Conservation (phyloP, 2,888 invertebrate genomes). For the Machimus atricapillus region DNA sequence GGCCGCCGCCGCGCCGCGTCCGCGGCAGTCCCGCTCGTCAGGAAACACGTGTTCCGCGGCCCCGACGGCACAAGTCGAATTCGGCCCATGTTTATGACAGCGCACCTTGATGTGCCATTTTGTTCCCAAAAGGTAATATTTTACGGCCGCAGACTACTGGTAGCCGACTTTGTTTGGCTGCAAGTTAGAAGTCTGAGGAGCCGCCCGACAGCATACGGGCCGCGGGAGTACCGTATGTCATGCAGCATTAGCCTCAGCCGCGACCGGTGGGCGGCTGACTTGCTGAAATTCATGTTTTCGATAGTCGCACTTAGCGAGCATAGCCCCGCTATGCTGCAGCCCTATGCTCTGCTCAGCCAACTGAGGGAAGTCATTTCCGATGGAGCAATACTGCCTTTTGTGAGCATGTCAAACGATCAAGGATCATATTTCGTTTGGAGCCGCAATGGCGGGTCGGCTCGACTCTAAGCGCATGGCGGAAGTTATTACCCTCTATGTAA, state of each 20-base stretch:
- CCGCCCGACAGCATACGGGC: neutral
- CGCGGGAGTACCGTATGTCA: neutral
- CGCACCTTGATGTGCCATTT: slow-evolving; percentile 34
- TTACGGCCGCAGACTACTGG: slow-evolving; percentile 32
- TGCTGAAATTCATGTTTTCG: slow-evolving; percentile 20
- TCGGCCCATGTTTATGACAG: slow-evolving; percentile 17
- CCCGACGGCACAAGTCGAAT: neutral
- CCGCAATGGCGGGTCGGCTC: neutral
- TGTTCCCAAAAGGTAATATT: slow-evolving; percentile 1
- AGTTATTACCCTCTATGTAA: neutral
- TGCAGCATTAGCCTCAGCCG: slow-evolving; percentile 1
- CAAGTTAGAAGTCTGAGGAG: neutral
- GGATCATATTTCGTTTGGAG: neutral
- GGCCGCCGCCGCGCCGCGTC: no score
- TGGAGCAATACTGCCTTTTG: neutral
- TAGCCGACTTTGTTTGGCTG: slow-evolving; percentile 14
- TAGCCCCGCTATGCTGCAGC: neutral
- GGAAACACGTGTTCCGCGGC: slow-evolving; percentile 24
- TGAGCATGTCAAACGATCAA: neutral
- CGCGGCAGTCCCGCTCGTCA: neutral
- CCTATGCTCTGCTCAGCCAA: neutral
- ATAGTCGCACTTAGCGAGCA: neutral
- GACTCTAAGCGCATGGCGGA: neutral
- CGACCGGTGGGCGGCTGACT: neutral
- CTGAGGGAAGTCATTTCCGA: slow-evolving; percentile 17